Evolutionary conservation across 2,113 vertebrate genomes (phyloP).

Genomic region (Dipodomys stephensi): DNA sequence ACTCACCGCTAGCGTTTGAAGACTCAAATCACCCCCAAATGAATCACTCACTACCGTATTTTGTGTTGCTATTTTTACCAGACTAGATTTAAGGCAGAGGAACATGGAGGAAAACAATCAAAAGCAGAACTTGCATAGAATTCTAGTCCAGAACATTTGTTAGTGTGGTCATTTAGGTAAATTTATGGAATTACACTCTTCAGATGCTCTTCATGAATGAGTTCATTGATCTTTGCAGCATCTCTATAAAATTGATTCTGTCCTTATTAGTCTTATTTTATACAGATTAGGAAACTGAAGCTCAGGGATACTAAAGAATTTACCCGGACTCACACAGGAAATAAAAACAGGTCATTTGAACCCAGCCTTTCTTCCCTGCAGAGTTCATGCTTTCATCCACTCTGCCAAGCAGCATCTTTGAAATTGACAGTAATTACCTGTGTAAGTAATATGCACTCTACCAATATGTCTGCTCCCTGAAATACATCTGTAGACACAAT

Average conservation of each 20-base stretch:
- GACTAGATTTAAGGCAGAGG: background rate
- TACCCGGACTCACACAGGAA: background rate
- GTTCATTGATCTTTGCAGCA: background rate
- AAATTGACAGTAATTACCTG: background rate
- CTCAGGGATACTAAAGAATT: background rate
- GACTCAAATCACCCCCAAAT: background rate
- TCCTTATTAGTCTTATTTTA: background rate
- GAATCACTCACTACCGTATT: background rate
- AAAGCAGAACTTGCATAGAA: background rate
- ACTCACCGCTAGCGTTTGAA: background rate
- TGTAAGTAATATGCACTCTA: background rate
- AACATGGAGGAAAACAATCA: background rate
- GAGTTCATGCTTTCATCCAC: background rate
- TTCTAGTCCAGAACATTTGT: constrained; percentile 27
- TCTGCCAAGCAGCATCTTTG: background rate
- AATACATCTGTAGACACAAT: background rate
- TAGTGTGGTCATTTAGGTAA: background rate
- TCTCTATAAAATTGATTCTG: background rate
- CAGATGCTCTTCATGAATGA: background rate
- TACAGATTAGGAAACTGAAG: background rate
- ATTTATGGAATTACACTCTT: background rate
- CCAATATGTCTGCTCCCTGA: background rate
- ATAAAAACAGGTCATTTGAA: background rate
- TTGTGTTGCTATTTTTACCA: constrained; percentile 39
- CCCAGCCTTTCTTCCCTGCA: background rate